Base-by-base conservation (phyloP, 2,113 vertebrate species). In the Pedetes capensis region DNA sequence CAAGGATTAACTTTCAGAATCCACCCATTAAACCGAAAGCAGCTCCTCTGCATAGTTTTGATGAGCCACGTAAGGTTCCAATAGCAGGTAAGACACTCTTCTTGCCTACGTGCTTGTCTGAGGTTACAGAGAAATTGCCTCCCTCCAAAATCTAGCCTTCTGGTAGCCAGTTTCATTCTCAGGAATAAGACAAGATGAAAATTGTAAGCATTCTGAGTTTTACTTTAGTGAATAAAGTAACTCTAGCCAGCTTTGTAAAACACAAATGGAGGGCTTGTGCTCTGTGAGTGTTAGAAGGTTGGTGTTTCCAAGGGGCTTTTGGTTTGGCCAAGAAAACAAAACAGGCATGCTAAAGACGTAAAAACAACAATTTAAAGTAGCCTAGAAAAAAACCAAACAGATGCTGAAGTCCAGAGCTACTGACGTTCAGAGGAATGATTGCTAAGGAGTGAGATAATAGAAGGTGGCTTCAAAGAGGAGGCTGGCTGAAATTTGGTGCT, bases 21-120 rank as follows among this genome's bases (percentile, higher is more conserved):
- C 96, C 96, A 88, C 97, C 97, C 64, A 81, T 98, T 22, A 63
- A 86, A 53, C 96, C 97, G 89, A 98, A 89, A 94, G 93, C 97
- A 23, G 96, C 81, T 22, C 91, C 93, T 94, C 94, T 98, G 93
- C 98, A 97, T 59, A 94, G 47, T 39, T 96, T 97, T 76, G 84
- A 74, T 78, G 95, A 96, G 87, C 92, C 96, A 91, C 96, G 57
- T 81, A 98, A 86, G 97, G 97, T 89, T 61, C 76, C 84, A 20
- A 1, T 89, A 59, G 4, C 6, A n/a, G 97, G 98, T 98, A 97
- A 97, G 98, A 53, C 16, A 27, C 18, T 14, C 44, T 13, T 25
- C 44, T 13, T 25, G 27, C 42, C 29, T 63, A 10, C 25, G 3
- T n/a, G 32, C 34, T 68, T 59, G 39, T 49, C 7, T 81, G 49